These are phyloP conservation scores for Cetonia aurata DNA, from an alignment of 2,888 invertebrate species.

Conservation along the genomic window DNA sequence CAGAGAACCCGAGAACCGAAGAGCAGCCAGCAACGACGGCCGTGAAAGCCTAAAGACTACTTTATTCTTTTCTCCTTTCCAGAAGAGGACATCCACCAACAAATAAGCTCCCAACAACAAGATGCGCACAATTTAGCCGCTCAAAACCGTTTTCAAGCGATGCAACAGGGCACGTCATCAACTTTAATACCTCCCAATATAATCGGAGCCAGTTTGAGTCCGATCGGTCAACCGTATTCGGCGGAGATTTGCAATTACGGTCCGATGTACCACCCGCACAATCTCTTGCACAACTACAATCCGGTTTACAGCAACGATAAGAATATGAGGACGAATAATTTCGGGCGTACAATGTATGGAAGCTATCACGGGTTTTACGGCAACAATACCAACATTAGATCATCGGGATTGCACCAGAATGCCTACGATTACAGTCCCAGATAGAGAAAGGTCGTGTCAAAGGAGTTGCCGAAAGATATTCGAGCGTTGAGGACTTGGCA, in stretches of 20 bases:
- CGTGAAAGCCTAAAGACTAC: too few species aligned
- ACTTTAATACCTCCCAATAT: slow-evolving; percentile 58
- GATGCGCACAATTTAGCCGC: slow-evolving; percentile 53
- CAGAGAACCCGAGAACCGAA: too few species aligned
- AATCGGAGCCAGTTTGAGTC: slow-evolving; percentile 59
- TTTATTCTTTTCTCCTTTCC: slow-evolving; percentile 52
- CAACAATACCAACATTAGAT: slow-evolving; percentile 56
- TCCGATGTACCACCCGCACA: slow-evolving; percentile 74
- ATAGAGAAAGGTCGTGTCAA: too few species aligned
- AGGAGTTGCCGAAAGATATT: too few species aligned
- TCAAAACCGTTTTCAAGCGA: slow-evolving; percentile 59
- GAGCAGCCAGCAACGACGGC: too few species aligned
- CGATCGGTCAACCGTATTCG: slow-evolving; percentile 74
- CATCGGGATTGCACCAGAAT: slow-evolving; percentile 55
- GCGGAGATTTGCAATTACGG: slow-evolving; percentile 77
- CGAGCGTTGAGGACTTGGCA: not conserved
- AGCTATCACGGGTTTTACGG: slow-evolving; percentile 62
- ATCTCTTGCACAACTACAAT: slow-evolving; percentile 64
- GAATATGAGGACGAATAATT: slow-evolving; percentile 59
- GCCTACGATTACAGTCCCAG: slow-evolving; percentile 61
- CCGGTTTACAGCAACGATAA: slow-evolving; percentile 63
- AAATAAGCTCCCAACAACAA: slow-evolving; percentile 48
- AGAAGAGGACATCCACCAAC: slow-evolving; percentile 59
- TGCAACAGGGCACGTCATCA: slow-evolving; percentile 55
- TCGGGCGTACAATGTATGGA: slow-evolving; percentile 61